Conservation (phyloP, 2,113 vertebrate species). For the Nymphicus hollandicus region DNA sequence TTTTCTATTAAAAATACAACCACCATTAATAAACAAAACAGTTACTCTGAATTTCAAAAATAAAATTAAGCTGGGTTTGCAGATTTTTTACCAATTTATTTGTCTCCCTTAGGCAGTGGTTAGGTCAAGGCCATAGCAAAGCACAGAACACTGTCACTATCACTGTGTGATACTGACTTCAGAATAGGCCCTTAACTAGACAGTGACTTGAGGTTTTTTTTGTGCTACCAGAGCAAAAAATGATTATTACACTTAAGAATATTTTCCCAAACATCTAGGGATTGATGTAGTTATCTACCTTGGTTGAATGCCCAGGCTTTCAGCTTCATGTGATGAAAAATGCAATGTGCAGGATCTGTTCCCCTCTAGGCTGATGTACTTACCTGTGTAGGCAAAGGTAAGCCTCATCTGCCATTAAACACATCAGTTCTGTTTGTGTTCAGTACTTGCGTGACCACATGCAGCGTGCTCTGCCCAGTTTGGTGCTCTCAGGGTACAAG, state of each 20-base stretch:
- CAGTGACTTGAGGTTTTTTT: background rate
- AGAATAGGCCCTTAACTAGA: background rate
- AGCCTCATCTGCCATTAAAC: accelerated
- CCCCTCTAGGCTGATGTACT: background rate
- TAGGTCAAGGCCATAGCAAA: background rate
- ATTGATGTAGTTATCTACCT: background rate
- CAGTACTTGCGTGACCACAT: background rate
- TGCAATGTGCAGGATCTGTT: background rate
- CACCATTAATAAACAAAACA: background rate
- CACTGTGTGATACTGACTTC: background rate
- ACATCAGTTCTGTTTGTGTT: background rate
- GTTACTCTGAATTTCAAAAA: background rate
- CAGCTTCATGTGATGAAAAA: background rate
- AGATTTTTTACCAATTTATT: background rate
- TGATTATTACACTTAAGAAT: background rate
- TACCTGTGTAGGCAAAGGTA: accelerated
- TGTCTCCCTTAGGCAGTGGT: background rate
- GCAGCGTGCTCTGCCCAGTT: background rate
- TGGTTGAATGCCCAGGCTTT: background rate
- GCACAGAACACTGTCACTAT: background rate
- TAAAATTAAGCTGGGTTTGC: background rate
- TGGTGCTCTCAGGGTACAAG: background rate
- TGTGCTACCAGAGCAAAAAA: background rate
- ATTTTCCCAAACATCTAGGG: background rate
- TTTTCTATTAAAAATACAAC: background rate